A percentile compares a stretch with the other conserved stretches of the same genome.
phyloP scores from a whole-genome alignment of 2,797 vertebrate genomes.

The Hydrophis major region DNA sequence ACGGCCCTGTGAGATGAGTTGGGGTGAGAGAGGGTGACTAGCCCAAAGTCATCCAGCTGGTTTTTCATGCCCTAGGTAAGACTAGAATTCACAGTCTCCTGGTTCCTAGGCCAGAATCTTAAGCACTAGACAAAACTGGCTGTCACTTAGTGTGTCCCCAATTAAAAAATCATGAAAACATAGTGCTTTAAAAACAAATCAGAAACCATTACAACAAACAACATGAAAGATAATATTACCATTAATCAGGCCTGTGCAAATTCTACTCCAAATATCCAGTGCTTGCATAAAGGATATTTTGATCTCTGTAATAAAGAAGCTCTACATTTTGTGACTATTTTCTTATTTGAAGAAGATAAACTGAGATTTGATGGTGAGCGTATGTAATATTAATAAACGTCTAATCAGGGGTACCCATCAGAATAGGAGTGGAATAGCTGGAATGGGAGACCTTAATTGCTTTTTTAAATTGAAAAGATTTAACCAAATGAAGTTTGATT shows the following conservation, averaged over 20 bases:
- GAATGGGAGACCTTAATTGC: neutral
- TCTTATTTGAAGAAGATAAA: constrained; percentile 2
- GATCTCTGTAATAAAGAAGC: neutral
- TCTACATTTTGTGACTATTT: neutral
- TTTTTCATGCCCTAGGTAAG: neutral
- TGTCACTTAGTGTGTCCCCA: neutral
- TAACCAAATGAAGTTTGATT: neutral
- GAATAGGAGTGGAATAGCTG: neutral
- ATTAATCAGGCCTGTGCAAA: neutral
- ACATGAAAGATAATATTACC: neutral
- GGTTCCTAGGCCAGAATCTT: neutral
- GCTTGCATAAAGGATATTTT: neutral
- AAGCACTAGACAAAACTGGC: neutral
- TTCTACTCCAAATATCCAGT: neutral
- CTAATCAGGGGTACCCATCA: neutral
- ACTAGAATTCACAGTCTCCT: neutral
- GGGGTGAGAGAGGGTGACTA: neutral
- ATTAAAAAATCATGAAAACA: neutral
- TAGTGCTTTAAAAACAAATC: neutral
- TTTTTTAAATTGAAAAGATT: constrained; percentile 5
- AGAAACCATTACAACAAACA: neutral
- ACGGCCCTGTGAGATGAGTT: neutral
- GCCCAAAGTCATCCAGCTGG: neutral
- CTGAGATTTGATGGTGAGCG: neutral
- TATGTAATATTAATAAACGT: constrained; percentile 9